A percentile compares a stretch with the other conserved stretches of the same genome.
phyloP scores from a whole-genome alignment of 1,140 invertebrate species.

The Helicoverpa zea region DNA sequence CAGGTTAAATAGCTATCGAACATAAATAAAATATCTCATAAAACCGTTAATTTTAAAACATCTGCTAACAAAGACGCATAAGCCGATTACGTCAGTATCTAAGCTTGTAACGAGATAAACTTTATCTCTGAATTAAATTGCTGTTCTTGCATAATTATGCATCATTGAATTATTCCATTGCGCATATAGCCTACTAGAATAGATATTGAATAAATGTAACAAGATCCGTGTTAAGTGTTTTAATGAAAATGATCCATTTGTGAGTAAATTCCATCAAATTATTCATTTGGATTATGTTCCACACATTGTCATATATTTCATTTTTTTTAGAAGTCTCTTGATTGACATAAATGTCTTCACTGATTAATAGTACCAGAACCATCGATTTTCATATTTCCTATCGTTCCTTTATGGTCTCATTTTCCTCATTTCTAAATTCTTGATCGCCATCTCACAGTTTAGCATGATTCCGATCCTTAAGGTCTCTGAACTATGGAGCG shows the following conservation, averaged over 20 bases:
- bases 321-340: background rate
- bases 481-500: background rate
- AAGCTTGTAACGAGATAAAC: slow-evolving; percentile 40
- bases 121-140: slow-evolving; percentile 40
- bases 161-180: slow-evolving; percentile 40
- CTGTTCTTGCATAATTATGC: slow-evolving; percentile 38
- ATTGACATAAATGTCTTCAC: background rate
- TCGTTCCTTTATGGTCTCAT: background rate
- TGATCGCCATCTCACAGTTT: background rate
- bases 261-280: no score
- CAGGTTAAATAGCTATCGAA: slow-evolving; percentile 2
- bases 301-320: no score
- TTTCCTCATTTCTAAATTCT: background rate
- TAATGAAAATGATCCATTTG: background rate
- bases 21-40: background rate
- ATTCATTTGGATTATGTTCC: no score
- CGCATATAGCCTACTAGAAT: slow-evolving; percentile 25
- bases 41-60: slow-evolving; percentile 25
- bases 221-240: background rate
- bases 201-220: slow-evolving; percentile 12
- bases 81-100: slow-evolving; percentile 38
- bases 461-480: background rate
- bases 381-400: background rate
- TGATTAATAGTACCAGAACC: background rate
- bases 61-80: slow-evolving; percentile 35